Evolutionary conservation across 2,888 invertebrate genomes (phyloP).

Genomic region (Mesorhabditis spiculigera): DNA sequence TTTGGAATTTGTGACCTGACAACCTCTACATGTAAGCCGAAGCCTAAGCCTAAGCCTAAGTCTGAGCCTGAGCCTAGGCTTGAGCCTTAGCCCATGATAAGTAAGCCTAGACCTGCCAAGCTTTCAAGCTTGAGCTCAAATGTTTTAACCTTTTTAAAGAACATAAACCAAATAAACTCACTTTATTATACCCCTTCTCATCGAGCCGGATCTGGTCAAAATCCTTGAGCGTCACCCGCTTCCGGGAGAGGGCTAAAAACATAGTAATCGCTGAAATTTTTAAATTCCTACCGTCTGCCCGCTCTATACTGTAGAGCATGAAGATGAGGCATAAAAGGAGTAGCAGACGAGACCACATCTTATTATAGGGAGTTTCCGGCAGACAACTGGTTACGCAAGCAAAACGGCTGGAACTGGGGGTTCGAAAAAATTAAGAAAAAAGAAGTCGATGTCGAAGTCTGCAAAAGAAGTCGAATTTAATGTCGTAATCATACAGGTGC

Average conservation of each 20-base stretch:
- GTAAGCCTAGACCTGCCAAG: too few relatives aligned
- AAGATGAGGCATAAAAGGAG: neutral
- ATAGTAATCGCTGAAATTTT: neutral
- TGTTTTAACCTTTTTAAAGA: too few relatives aligned
- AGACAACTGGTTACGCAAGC: neutral
- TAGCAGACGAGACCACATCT: neutral
- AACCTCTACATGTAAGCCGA: too few relatives aligned
- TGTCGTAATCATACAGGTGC: neutral
- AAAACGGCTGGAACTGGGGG: neutral
- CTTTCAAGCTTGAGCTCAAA: too few relatives aligned
- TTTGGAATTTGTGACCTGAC: too few relatives aligned
- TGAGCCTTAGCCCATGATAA: too few relatives aligned
- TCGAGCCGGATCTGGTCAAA: conserved; percentile 26
- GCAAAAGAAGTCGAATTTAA: neutral
- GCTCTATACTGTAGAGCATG: neutral
- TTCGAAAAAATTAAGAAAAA: neutral
- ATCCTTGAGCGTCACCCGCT: conserved; percentile 13
- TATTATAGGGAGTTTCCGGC: neutral
- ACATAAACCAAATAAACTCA: neutral
- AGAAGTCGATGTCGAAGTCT: too few relatives aligned
- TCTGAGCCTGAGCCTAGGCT: too few relatives aligned
- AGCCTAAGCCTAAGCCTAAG: too few relatives aligned
- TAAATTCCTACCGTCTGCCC: neutral
- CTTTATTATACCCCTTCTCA: conserved; percentile 28
- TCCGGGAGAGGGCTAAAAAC: neutral